Evolutionary conservation across 2,888 invertebrate species (phyloP), one percentile per base, ranked within the genome.

Genomic region (Dolomedes plantarius): DNA sequence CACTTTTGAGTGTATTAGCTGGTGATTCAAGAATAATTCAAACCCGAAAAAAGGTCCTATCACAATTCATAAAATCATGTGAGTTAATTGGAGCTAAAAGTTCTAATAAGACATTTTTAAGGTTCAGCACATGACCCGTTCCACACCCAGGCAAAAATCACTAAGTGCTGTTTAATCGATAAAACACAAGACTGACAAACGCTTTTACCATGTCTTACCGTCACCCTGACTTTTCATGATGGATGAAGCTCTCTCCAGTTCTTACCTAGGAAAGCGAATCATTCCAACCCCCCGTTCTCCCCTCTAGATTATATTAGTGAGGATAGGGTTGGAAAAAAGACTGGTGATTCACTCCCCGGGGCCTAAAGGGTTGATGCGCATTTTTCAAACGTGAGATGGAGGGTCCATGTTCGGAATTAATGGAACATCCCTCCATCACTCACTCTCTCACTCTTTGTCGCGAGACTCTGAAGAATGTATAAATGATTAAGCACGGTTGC

Each of bases 341-440:
- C 19, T 29, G 71, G 71, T 83, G 82, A 83, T 83, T 83, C 82
- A 81, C 75, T 32, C 72, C 29, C 41, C 46, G 27, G 56, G 75
- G 65, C 82, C 64, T 71, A 83, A 76, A 83, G 82, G 76, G 82
- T 83, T 76, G 71, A 65, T 23, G 50, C 36, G 75, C 76, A 83
- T 83, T 83, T 83, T 72, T 76, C 82, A 83, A 64, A 39, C 32
- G 67, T 46, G 72, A 32, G 73, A 65, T 27, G 71, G 64, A 39
- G 67, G 39, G 64, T 31, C 46, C 56, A 39, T 69, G 82, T 72
- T 76, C 41, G 64, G 68, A 83, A 83, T 76, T 72, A 83, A 83
- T 76, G 82, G 41, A 31, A 16, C 16, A 7, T 28, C 19, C 13
- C 23, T 32, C 67, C 67, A 67, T 67, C 67, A 32, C 11, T 28